Percentiles rank a stretch among this genome's conserved stretches.
These are phyloP conservation scores for Passer domesticus DNA, from an alignment of 2,113 vertebrate species.

Conservation along the genomic window DNA sequence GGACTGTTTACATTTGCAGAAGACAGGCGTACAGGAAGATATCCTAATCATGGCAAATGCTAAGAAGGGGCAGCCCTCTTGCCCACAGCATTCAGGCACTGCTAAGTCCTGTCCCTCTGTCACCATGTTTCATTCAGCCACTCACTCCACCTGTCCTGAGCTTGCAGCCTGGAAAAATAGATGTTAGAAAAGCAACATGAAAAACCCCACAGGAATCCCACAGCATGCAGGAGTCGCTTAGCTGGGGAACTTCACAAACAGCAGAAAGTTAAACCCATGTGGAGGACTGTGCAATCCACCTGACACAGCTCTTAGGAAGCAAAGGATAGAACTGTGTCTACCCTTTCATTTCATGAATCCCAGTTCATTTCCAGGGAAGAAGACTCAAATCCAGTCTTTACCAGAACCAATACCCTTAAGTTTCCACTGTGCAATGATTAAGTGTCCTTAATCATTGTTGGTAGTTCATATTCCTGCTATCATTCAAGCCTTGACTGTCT, in stretches of 20 bases:
- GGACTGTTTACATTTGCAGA: background rate
- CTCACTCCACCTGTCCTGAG: background rate
- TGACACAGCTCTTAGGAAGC: background rate
- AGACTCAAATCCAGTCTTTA: background rate
- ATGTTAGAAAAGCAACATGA: background rate
- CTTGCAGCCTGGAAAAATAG: background rate
- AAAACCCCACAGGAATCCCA: background rate
- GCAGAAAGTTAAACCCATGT: background rate
- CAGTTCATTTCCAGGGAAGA: background rate
- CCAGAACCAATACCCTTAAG: background rate
- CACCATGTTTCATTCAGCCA: background rate
- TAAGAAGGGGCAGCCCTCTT: background rate
- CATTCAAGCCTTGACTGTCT: background rate
- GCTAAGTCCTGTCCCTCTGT: background rate
- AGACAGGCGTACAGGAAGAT: background rate
- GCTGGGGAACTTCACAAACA: background rate
- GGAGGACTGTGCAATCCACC: background rate
- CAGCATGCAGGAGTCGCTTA: background rate
- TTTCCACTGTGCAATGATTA: background rate
- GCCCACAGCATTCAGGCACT: background rate
- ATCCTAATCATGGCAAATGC: background rate
- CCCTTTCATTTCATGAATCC: too few relatives aligned
- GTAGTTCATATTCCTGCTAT: background rate
- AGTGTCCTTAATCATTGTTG: background rate
- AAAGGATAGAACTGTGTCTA: background rate